Base-by-base conservation (phyloP, 2,113 vertebrate species). In the Anhinga anhinga region DNA sequence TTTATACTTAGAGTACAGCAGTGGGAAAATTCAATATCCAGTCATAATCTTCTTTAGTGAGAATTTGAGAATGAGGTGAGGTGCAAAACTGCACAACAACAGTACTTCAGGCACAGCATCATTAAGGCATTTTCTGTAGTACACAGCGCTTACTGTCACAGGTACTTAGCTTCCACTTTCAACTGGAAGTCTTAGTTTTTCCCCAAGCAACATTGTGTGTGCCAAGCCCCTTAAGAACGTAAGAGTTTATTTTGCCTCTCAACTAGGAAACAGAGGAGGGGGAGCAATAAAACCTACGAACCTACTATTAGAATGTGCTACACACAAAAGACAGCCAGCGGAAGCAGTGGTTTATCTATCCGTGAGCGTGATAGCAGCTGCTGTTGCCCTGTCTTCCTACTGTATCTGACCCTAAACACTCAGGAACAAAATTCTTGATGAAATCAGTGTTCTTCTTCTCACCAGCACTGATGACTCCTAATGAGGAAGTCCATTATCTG, bases 291-390 rank as follows among this genome's bases (percentile, higher is more conserved):
- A 45, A 72, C 15, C 52, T 22, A 10, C 10, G 47, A 42, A 32
- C 11, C 40, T 53, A 8, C 34, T 27, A 30, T 30, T 59, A 47
- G 53, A 27, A 74, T 55, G 38, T 21, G 36, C 15, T 62, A 16
- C 32, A 17, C 11, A 1, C 34, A 21, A 47, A 42, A 47, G 19
- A 71, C 38, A 61, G 17, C 10, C 45, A 74, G 47, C 40, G 38
- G 27, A 40, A 71, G 22, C 14, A 66, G 17, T 26, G n/a, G 20
- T 40, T 53, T 47, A 14, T n/a, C 49, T 38, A 2, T 12, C 25
- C 0, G 9, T 30, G 23, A 78, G 32, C 0, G 2, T 65, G 34
- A 16, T 38, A 45, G 30, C 26, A 73, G 38, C 18, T 0, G 1
- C 29, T 40, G 17, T 53, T 47, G 15, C 47, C 23, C 45, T 45